phyloP scores from a whole-genome alignment of 2,888 invertebrate genomes.

The Fragum whitleyi region DNA sequence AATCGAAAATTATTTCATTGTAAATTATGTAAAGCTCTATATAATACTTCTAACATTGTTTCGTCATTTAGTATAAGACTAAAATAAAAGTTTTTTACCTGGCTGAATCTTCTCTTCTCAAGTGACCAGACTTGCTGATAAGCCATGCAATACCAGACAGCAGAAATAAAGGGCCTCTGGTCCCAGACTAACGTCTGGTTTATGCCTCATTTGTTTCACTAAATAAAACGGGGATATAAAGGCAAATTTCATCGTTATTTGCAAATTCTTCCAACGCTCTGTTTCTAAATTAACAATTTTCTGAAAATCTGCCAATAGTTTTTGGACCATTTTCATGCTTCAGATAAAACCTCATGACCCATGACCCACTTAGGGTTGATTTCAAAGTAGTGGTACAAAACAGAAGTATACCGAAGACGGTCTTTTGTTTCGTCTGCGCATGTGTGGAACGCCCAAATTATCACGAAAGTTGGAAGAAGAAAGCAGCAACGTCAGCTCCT shows the following conservation, averaged over 20 bases:
- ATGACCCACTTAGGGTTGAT: constrained; percentile 45
- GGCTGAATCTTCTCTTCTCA: too few species aligned
- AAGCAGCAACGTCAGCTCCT: not conserved
- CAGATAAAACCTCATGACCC: constrained; percentile 52
- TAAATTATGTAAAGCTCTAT: too few species aligned
- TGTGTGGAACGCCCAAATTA: constrained; percentile 22
- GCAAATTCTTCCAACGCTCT: constrained; percentile 50
- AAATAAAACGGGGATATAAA: constrained; percentile 61
- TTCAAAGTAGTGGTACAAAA: constrained; percentile 58
- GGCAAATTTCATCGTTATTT: constrained; percentile 57
- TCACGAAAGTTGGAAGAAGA: constrained; percentile 14
- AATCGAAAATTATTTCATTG: too few species aligned
- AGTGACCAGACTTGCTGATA: constrained; percentile 19
- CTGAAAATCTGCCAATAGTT: constrained; percentile 60
- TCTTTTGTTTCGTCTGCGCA: constrained; percentile 18
- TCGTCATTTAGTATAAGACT: too few species aligned
- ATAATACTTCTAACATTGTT: too few species aligned
- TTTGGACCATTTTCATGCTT: constrained; percentile 56
- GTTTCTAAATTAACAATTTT: constrained; percentile 40
- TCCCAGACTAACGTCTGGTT: constrained; percentile 22
- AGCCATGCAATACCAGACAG: constrained; percentile 13
- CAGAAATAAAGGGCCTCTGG: not conserved
- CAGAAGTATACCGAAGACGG: constrained; percentile 36
- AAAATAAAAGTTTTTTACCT: too few species aligned
- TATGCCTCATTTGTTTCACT: constrained; percentile 59